Evolutionary conservation across 1,140 invertebrate genomes (phyloP), one percentile per base, ranked within the genome.

Genomic region (Paramacrobiotus metropolitanus): DNA sequence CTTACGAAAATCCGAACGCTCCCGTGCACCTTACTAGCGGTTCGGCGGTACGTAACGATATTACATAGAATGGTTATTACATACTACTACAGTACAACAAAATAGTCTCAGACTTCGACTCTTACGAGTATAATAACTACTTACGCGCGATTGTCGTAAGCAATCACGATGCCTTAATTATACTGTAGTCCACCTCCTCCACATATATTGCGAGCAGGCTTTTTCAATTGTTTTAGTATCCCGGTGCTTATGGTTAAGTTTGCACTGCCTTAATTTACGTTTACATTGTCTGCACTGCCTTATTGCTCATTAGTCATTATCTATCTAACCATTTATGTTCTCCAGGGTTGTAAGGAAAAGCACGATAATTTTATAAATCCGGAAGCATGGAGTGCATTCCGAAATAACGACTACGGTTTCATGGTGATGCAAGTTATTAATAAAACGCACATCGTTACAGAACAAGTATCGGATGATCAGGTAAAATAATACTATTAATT

Each of bases 1-100:
- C 91, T 0, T 95, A 95, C 70, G 78, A 71, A 18, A 89, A 95
- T 74, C 84, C 81, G 64, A 80, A 79, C 67, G 91, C 88, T 2
- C 88, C 92, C 0, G 83, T 96, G 0, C 93, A 97, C 69, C 81
- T 97, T 40, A 79, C 86, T 30, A 89, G 88, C 9, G 92, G 91
- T 44, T 93, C 90, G 1, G 92, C 91, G 0, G 90, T 81, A 72
- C 72, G 76, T 70, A 30, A 60, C 30, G 21, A 60, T 40, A 40
- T 40, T 40, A 9, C 34, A 40, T 40, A 40, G 34, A 40, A 40
- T 40, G n/a, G n/a, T n/a, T n/a, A 40, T 9, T 9, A 40, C 9
- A 9, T 9, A 40, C 34, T 9, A 40, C n/a, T 9, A 40, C 34
- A 40, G n/a, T 40, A 40, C 34, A 40, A 40, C 9, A 40, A 40